phyloP scores from a whole-genome alignment of 2,888 invertebrate genomes.

The Julus scanicus region DNA sequence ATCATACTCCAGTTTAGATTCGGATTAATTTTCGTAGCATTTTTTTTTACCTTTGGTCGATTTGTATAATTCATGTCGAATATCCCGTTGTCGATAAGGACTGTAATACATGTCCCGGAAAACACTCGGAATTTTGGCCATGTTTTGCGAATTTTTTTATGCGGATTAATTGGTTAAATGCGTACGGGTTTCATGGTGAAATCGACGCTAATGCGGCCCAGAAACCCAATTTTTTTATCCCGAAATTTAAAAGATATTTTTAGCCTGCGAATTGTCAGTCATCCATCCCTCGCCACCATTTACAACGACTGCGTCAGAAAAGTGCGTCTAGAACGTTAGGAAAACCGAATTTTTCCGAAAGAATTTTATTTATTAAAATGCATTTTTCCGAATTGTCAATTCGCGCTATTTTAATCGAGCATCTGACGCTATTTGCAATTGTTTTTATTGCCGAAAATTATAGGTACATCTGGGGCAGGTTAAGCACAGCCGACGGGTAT shows the following conservation, averaged over 20 bases:
- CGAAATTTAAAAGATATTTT: neutral
- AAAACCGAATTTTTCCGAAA: neutral
- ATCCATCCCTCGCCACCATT: neutral
- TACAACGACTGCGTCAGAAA: neutral
- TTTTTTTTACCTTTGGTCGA: slow-evolving; percentile 54
- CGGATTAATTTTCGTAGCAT: no score
- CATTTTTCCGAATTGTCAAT: neutral
- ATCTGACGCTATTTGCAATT: neutral
- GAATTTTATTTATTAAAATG: neutral
- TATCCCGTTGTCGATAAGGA: slow-evolving; percentile 47
- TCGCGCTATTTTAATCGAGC: neutral
- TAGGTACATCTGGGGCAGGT: neutral
- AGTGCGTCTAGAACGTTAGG: neutral
- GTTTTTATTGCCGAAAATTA: neutral
- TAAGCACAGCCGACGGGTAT: neutral
- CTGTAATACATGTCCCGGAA: slow-evolving; percentile 51
- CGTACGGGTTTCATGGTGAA: slow-evolving; percentile 14
- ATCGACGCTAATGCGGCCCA: neutral
- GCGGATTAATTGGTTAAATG: neutral
- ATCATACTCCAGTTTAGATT: no score
- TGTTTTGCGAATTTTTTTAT: neutral
- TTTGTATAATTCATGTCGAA: slow-evolving; percentile 38
- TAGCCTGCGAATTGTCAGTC: slow-evolving; percentile 3
- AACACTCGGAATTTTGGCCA: slow-evolving; percentile 54
- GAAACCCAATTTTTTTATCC: neutral